Evolutionary conservation across 2,113 vertebrate genomes (phyloP).

Genomic region (Ailurus styani): DNA sequence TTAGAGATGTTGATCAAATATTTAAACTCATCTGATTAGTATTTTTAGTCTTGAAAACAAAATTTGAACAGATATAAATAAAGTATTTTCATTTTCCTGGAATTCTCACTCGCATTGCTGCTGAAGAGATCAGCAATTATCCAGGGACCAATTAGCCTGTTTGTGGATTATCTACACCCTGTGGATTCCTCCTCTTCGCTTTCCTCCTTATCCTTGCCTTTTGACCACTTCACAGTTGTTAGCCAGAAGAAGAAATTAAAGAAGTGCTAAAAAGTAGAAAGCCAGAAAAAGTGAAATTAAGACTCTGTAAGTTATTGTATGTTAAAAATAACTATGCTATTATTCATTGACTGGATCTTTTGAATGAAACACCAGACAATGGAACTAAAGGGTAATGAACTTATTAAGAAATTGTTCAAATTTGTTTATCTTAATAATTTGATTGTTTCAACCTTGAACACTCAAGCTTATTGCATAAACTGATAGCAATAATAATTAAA

Average conservation of each 20-base stretch:
- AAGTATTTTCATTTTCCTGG: conserved; percentile 40
- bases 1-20: conserved; percentile 30
- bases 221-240: conserved; percentile 46
- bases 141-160: conserved; percentile 69
- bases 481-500: background rate
- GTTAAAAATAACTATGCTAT: background rate
- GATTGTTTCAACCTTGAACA: background rate
- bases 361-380: background rate
- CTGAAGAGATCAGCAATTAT: conserved; percentile 42
- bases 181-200: conserved; percentile 24
- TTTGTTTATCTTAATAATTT: background rate
- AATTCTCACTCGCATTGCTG: background rate
- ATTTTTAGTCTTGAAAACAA: conserved; percentile 34
- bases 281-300: background rate
- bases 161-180: conserved; percentile 62
- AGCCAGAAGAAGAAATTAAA: conserved; percentile 26
- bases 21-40: conserved; percentile 38
- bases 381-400: background rate
- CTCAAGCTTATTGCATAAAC: background rate
- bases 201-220: background rate
- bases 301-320: background rate
- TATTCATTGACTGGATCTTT: background rate
- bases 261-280: conserved; percentile 1
- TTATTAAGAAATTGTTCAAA: background rate
- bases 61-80: conserved; percentile 44